A percentile compares a stretch with the other conserved stretches of the same genome.
phyloP scores from a whole-genome alignment of 2,113 vertebrate genomes.

The Pionites leucogaster region DNA sequence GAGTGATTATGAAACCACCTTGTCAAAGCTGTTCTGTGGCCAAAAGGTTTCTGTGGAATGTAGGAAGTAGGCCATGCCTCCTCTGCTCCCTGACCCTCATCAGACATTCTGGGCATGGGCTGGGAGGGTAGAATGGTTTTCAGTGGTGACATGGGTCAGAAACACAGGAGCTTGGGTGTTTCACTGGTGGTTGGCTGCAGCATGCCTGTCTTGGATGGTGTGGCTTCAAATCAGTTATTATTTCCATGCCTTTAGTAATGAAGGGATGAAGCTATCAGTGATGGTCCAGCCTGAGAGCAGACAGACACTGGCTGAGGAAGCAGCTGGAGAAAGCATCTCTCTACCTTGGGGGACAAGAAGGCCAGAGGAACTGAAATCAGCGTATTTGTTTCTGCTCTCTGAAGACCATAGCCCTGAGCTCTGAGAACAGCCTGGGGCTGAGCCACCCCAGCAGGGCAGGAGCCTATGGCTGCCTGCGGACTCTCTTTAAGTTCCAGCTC shows the following conservation, averaged over 20 bases:
- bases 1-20: neutral
- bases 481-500: neutral
- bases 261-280: neutral
- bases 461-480: neutral
- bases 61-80: fast-evolving
- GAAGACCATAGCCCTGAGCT: neutral
- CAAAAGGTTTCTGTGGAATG: neutral
- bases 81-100: no score
- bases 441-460: neutral
- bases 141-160: neutral
- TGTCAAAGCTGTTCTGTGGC: neutral
- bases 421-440: no score
- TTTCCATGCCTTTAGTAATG: neutral
- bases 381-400: neutral
- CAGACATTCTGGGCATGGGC: no score
- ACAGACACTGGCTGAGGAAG: neutral
- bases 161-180: neutral
- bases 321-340: neutral
- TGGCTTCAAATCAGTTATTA: neutral
- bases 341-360: neutral
- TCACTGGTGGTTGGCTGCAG: neutral
- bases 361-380: neutral
- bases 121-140: neutral
- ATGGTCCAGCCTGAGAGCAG: neutral
- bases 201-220: fast-evolving